Base-by-base conservation (phyloP, 2,797 vertebrate species). In the Salarias fasciatus region DNA sequence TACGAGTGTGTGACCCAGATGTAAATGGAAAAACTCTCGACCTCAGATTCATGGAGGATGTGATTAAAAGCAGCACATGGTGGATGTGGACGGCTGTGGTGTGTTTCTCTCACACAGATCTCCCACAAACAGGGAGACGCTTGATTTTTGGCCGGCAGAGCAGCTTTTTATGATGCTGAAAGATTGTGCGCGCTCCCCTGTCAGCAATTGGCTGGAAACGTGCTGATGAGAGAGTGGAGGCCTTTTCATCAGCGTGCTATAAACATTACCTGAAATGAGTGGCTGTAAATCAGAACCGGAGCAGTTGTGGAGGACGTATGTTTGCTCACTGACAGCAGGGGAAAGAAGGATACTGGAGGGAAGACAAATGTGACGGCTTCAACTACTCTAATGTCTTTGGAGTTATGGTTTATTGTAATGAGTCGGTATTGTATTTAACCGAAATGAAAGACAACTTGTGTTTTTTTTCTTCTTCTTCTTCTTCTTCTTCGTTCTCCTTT, bases 41-140 rank as follows among this genome's bases (percentile, higher is more conserved):
- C 55, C 74, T 43, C 36, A 57, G 77, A 84, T 89, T 86, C 79
- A 90, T 85, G 76, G 18, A 24, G 24, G 24, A 24, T 18, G 24
- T 24, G 66, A 56, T 56, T 68, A 15, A 54, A 77, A 67, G 80
- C 24, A 31, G 18, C 64, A 5, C 33, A 35, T 9, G 9, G 9
- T 35, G 33, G 61, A 79, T 58, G 62, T 63, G 65, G 68, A 53
- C 65, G 73, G 35, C 65, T 56, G 64, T 78, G 72, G 75, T 79
- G 57, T 66, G 64, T 47, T 84, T 66, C 62, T 63, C 56, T 54
- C 31, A 1, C 71, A 63, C 68, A 70, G 46, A 69, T 69, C 55
- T 54, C 58, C 53, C n/a, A 33, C 40, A 70, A 72, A 77, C 8
- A 18, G 56, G 38, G 33, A 64, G 67, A 69, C 50, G 42, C 59